Base-by-base conservation (phyloP, 1,140 invertebrate species). In the Neodiprion fabricii region DNA sequence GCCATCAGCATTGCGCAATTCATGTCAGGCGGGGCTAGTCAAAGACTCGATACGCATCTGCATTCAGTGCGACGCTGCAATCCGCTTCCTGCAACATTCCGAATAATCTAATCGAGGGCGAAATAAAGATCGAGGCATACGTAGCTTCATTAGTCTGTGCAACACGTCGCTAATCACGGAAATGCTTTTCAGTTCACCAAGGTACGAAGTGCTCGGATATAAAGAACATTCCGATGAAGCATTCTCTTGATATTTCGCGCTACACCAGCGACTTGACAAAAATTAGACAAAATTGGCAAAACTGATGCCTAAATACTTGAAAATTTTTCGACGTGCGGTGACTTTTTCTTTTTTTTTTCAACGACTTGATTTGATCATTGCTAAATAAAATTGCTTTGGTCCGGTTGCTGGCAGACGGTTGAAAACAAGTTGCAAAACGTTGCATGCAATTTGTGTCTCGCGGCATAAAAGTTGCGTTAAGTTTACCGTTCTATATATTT, bases 351-450 rank as follows among this genome's bases (percentile, higher is more conserved):
- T 40, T 5, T 40, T 40, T 40, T 40, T 40, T 40, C 5, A 40
- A 40, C 5, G 11, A 9, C 9, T 9, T 61, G 53, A 61, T 61
- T 14, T 61, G 5, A 61, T 61, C 9, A 12, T 17, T 61, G 53
- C 53, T 40, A 61, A 5, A 7, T 61, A 17, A 17, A 61, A 61
- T 61, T 61, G 10, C 50, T 14, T 53, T 14, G n/a, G 50, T 53
- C 50, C 50, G 50, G 50, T 53, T 21, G 28, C 28, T 40, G 28
- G 28, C 28, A 61, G 53, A 61, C 53, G 9, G 53, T 12, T 61
- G 53, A 61, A 61, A 61, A 61, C n/a, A 61, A 61, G n/a, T 61
- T 61, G 53, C 53, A 61, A 61, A 61, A 61, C 28, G 28, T 61
- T 12, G 53, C 53, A 14, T 61, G 53, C 53, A 61, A 61, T 61